A percentile compares a stretch with the other conserved stretches of the same genome.
These are phyloP conservation scores for Eristalis intricaria DNA, from an alignment of 2,888 invertebrate species.

Conservation along the genomic window DNA sequence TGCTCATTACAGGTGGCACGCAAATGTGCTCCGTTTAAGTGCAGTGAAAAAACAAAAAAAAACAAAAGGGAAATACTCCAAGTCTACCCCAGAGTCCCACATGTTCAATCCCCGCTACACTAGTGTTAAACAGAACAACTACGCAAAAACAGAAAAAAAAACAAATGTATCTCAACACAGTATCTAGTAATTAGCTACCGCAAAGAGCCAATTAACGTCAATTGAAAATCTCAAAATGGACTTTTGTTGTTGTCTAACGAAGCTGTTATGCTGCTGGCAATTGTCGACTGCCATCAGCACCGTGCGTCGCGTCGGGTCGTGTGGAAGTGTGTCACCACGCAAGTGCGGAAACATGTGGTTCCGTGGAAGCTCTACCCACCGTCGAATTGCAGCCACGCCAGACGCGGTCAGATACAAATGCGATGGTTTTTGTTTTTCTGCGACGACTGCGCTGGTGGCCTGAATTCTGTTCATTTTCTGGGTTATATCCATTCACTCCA, in stretches of 20 bases:
- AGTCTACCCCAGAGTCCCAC: constrained; percentile 1
- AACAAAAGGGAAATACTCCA: not conserved
- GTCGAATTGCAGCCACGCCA: not conserved
- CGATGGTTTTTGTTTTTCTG: constrained; percentile 9
- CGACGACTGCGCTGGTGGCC: constrained; percentile 25
- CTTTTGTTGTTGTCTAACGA: constrained; percentile 22
- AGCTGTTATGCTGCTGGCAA: not conserved
- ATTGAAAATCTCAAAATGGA: constrained; percentile 67
- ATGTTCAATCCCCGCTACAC: constrained; percentile 21
- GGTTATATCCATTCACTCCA: constrained; percentile 56
- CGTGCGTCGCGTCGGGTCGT: not conserved
- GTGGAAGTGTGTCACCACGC: constrained; percentile 53
- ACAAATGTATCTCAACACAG: constrained; percentile 14
- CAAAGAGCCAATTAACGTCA: constrained; percentile 67
- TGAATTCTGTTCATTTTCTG: constrained; percentile 55
- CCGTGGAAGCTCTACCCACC: not conserved
- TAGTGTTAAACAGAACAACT: not conserved
- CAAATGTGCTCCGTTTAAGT: constrained; percentile 51
- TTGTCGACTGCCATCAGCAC: not conserved
- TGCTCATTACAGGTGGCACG: constrained; percentile 64
- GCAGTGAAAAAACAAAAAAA: not conserved
- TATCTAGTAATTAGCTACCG: constrained; percentile 60
- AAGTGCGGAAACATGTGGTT: constrained; percentile 60
- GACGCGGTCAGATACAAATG: constrained; percentile 9
- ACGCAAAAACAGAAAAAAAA: not conserved